Conservation (phyloP, 2,888 invertebrate genomes). For the Margaritifera margaritifera region DNA sequence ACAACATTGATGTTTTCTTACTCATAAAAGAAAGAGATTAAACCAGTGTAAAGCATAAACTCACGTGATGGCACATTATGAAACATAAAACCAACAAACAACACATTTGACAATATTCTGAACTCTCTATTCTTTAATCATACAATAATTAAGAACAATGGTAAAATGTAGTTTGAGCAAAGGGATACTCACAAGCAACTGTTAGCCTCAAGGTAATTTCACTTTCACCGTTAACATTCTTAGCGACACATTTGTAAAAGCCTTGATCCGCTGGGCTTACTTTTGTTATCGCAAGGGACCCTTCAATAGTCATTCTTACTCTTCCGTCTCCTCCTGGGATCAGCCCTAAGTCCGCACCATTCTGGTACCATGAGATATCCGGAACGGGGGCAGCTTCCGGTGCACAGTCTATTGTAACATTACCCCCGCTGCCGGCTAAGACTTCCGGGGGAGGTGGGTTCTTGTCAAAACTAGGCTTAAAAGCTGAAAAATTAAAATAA, state of each 20-base stretch:
- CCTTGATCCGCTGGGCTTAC: conserved; percentile 53
- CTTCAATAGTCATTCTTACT: conserved; percentile 72
- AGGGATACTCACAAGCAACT: conserved; percentile 25
- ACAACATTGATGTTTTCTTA: too few species aligned
- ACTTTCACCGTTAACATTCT: conserved; percentile 48
- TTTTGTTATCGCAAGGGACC: conserved; percentile 85
- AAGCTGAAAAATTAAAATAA: conserved; percentile 47
- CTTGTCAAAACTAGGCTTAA: conserved; percentile 91
- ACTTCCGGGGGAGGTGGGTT: conserved; percentile 85
- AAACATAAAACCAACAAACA: too few species aligned
- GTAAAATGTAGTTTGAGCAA: too few species aligned
- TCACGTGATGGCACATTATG: too few species aligned
- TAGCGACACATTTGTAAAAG: conserved; percentile 60
- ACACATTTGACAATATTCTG: too few species aligned
- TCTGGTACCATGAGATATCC: conserved; percentile 90
- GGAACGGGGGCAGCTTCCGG: conserved; percentile 92
- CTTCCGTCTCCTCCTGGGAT: conserved; percentile 9
- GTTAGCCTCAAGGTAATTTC: conserved; percentile 17
- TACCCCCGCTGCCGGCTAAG: conserved; percentile 92
- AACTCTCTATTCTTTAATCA: too few species aligned
- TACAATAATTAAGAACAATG: too few species aligned
- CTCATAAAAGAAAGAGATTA: too few species aligned
- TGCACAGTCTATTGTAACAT: conserved; percentile 89
- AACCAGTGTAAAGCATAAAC: too few species aligned
- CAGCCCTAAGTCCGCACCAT: conserved; percentile 75